Base-by-base conservation (phyloP, 1,140 invertebrate genomes). In the Eriosoma lanigerum region DNA sequence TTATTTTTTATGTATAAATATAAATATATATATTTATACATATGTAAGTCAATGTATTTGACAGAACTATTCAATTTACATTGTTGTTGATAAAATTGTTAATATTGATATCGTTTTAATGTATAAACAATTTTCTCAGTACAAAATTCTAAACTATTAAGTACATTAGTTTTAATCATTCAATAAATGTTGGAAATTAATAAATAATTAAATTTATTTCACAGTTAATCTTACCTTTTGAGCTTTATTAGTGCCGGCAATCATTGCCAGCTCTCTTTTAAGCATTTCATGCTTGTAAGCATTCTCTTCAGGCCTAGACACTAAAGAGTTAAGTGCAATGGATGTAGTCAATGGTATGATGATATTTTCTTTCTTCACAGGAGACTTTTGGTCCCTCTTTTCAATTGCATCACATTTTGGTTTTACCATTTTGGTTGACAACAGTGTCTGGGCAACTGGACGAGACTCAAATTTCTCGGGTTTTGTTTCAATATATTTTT, bases 241-340 rank as follows among this genome's bases (percentile, higher is more conserved):
- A 24, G 75, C 75, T 48, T 78, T 78, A 29, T 56, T 78, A n/a
- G 54, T 78, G 75, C 75, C 75, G 21, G 75, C 75, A 48, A 78
- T 78, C 75, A 78, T 78, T 62, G 75, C 75, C 26, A 78, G 44
- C 75, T 78, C 75, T 62, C 75, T 78, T 78, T 78, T 78, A 60
- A 78, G 75, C 38, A 78, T 10, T 21, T 78, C 75, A 19, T 78
- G 75, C 1, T 78, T 78, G 54, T 78, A 78, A 78, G 75, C 75
- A 62, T 78, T 78, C 26, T 78, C 75, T 78, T 78, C 75, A 26
- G 75, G 75, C 26, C 75, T 21, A 44, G 75, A 78, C n/a, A 78
- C 75, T 24, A 78, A 58, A 62, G 75, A 78, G 46, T 78, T 78
- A 29, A 78, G 56, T 12, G 75, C 75, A 60, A 78, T 78, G 17